phyloP scores from a whole-genome alignment of 2,797 vertebrate species.

The Eremophila alpestris region DNA sequence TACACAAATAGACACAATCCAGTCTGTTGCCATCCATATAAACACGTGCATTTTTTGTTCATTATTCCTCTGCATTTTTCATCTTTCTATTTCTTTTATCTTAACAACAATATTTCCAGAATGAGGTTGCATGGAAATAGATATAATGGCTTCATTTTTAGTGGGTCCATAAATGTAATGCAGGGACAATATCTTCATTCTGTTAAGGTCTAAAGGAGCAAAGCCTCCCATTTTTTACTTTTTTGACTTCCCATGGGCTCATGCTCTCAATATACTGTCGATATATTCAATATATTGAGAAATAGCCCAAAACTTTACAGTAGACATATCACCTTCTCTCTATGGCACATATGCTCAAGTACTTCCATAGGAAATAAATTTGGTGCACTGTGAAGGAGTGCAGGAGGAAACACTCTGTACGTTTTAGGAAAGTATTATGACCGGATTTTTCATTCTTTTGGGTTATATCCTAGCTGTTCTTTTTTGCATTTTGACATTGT shows the following conservation, averaged over 20 bases:
- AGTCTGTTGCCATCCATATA: not conserved
- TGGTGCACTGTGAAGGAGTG: too few relatives aligned
- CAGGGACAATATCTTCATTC: not conserved
- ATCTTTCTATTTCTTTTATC: not conserved
- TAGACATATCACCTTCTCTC: not conserved
- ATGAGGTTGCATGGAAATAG: not conserved
- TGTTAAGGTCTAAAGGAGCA: not conserved
- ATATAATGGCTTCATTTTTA: not conserved
- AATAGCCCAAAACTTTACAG: not conserved
- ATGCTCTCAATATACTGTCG: not conserved
- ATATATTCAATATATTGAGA: not conserved
- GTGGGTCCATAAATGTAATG: not conserved
- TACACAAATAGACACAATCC: not conserved
- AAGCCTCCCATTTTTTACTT: not conserved
- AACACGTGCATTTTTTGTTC: fast-evolving
- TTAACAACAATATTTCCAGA: not conserved
- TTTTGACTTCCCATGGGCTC: not conserved
- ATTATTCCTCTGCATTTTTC: not conserved
- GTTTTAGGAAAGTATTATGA: not conserved
- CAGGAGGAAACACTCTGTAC: not conserved
- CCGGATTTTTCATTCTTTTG: not conserved
- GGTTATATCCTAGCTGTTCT: not conserved
- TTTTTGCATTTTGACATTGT: not conserved
- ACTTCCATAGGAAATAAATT: not conserved
- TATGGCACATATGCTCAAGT: not conserved